phyloP scores from a whole-genome alignment of 2,113 vertebrate genomes.

The Anguilla japonica region DNA sequence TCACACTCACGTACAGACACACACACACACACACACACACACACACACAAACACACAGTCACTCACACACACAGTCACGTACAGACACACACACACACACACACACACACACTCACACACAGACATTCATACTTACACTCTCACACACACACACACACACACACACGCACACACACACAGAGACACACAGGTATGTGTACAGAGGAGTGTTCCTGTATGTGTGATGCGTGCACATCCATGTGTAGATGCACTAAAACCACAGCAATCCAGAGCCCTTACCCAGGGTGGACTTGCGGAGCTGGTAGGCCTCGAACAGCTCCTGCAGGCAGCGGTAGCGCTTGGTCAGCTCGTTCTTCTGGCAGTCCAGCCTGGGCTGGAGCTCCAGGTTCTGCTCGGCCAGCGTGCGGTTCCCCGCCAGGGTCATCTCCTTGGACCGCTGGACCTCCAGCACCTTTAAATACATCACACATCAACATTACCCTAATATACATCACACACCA shows the following conservation, averaged over 20 bases:
- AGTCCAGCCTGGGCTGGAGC: constrained; percentile 86
- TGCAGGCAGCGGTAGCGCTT: constrained; percentile 83
- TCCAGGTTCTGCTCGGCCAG: constrained; percentile 90
- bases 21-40: neutral
- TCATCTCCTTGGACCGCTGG: constrained; percentile 90
- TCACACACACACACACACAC: neutral
- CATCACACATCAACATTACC: neutral
- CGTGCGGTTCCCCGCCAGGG: constrained; percentile 84
- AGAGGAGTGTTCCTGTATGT: neutral
- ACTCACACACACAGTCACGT: too few species aligned
- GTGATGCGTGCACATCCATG: too few species aligned
- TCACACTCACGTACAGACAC: neutral
- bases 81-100: too few species aligned
- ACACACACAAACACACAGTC: neutral
- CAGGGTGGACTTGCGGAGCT: constrained; percentile 78
- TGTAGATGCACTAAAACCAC: too few species aligned
- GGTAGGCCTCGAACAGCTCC: constrained; percentile 84
- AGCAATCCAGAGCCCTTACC: constrained; percentile 50
- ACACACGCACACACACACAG: too few species aligned
- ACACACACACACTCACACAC: neutral
- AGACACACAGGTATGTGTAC: neutral
- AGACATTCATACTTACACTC: too few species aligned
- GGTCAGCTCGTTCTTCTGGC: constrained; percentile 80
- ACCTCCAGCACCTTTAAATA: constrained; percentile 79
- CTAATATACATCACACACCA: neutral